These are phyloP conservation scores for Thermophis baileyi DNA, from an alignment of 2,113 vertebrate genomes.

Conservation along the genomic window DNA sequence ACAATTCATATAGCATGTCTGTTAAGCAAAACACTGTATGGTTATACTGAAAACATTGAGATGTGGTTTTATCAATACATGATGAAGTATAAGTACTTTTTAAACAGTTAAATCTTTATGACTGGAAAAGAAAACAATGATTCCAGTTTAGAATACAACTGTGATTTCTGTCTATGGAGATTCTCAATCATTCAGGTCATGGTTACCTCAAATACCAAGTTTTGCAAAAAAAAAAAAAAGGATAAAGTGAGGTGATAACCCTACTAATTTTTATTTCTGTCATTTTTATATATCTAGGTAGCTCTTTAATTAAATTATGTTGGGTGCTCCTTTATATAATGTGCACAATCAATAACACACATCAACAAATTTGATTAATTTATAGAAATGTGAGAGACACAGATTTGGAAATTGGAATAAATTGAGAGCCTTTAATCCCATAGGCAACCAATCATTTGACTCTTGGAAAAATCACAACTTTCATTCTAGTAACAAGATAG, in stretches of 20 bases:
- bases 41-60: neutral
- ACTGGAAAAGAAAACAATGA: neutral
- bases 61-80: neutral
- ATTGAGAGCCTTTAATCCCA: neutral
- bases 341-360: neutral
- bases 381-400: neutral
- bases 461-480: neutral
- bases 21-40: neutral
- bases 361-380: conserved; percentile 2
- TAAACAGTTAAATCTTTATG: neutral
- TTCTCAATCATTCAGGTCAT: neutral
- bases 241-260: neutral
- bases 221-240: neutral
- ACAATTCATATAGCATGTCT: neutral
- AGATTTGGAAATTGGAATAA: neutral
- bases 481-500: neutral
- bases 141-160: neutral
- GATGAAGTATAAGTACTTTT: neutral
- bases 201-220: neutral
- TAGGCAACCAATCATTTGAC: neutral
- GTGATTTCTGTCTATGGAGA: neutral
- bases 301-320: neutral
- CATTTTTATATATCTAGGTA: neutral
- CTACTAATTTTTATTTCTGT: neutral
- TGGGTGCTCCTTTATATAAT: neutral